These are phyloP conservation scores for Chromobotia macracanthus DNA, from an alignment of 2,797 vertebrate genomes.

Conservation along the genomic window DNA sequence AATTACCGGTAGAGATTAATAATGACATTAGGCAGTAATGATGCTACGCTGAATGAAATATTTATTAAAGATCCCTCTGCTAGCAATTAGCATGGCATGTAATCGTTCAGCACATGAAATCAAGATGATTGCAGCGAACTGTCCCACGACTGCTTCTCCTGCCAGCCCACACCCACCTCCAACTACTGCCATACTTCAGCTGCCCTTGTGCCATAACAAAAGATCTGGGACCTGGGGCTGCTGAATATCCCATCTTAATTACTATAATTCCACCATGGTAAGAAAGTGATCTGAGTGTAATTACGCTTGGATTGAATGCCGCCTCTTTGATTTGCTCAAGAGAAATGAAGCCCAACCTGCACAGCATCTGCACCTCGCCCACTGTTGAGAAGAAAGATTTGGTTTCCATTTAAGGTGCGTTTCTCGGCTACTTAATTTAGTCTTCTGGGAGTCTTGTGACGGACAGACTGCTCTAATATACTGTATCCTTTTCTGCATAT, in stretches of 20 bases:
- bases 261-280: constrained; percentile 70
- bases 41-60: constrained; percentile 82
- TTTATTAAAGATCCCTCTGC: constrained; percentile 88
- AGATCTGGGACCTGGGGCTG: constrained; percentile 64
- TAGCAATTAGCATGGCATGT: constrained; percentile 84
- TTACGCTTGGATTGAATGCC: constrained; percentile 64
- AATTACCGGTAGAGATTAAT: constrained; percentile 84
- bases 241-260: constrained; percentile 79
- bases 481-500: background rate
- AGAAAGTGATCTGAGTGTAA: constrained; percentile 69
- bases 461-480: background rate
- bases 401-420: constrained; percentile 38
- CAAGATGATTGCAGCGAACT: constrained; percentile 76
- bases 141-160: constrained; percentile 59
- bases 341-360: constrained; percentile 49
- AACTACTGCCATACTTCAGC: constrained; percentile 67
- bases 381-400: constrained; percentile 11
- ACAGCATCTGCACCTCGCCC: constrained; percentile 25
- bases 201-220: constrained; percentile 68
- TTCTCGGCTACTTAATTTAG: constrained; percentile 4
- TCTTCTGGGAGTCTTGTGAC: background rate
- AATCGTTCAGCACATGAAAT: constrained; percentile 81
- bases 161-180: constrained; percentile 59
- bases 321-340: constrained; percentile 59
- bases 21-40: constrained; percentile 83